Percentiles rank a stretch among this genome's conserved stretches.
Evolutionary conservation across 2,888 invertebrate species (phyloP).

Genomic region (Nudaria mundana): DNA sequence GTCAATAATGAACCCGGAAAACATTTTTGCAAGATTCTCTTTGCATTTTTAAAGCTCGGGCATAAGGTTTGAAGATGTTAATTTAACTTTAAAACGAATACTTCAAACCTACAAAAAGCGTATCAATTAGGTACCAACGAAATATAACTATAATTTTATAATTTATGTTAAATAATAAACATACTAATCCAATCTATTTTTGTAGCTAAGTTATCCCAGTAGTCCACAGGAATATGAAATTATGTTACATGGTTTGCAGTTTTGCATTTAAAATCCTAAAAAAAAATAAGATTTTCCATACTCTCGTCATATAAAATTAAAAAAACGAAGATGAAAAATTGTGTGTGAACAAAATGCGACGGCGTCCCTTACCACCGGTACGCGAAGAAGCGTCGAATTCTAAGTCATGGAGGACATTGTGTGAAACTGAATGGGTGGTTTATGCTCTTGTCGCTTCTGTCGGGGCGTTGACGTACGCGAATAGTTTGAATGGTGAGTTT

Average conservation of each 20-base stretch:
- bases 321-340: constrained; percentile 7
- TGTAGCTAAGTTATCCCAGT: neutral
- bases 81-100: no score
- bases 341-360: constrained; percentile 61
- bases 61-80: no score
- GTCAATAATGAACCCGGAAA: no score
- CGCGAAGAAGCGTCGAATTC: constrained; percentile 64
- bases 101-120: no score
- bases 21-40: no score
- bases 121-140: no score
- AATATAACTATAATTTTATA: no score
- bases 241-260: neutral
- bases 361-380: constrained; percentile 67
- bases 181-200: no score
- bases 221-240: constrained; percentile 4
- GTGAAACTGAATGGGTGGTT: constrained; percentile 80
- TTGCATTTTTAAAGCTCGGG: no score
- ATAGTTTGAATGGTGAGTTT: constrained; percentile 89
- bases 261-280: neutral
- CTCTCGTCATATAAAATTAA: constrained; percentile 5
- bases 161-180: neutral
- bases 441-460: constrained; percentile 84
- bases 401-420: constrained; percentile 53
- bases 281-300: constrained; percentile 1
- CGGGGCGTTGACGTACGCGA: constrained; percentile 86